Evolutionary conservation across 2,113 vertebrate genomes (phyloP), one percentile per base, ranked within the genome.

Genomic region (Pardalotus punctatus): DNA sequence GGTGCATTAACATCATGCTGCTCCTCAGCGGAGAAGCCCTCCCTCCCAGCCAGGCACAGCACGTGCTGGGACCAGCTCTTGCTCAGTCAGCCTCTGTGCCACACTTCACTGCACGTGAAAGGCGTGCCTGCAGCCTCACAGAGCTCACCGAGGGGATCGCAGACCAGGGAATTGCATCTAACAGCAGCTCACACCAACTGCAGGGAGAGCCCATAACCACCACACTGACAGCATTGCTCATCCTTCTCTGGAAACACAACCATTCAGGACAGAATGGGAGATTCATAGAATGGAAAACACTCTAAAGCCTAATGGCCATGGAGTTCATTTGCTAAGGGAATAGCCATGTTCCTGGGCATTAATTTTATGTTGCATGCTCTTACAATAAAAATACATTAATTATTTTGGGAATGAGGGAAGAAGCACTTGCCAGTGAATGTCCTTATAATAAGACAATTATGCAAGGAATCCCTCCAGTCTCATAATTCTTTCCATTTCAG

Each of bases 111-210:
- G 1, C 33, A 38, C 1, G 1, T 15, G 38, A 70, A 82, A 83
- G 22, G 12, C 2, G 1, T 53, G n/a, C 50, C 60, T 54, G 54
- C 70, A 89, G 38, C 27, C 38, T 14, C 81, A 33, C 35, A 16
- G 11, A 22, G 33, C 0, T 23, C 27, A 66, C 60, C 2, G 0
- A 51, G 27, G 36, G 33, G 18, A 45, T 48, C 42, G 23, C 21
- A 58, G 45, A 35, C 9, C 42, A 45, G 74, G 54, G 50, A 61
- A 58, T 3, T 38, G 15, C 45, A 70, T 29, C 83, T 21, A 66
- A 23, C 61, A 60, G 93, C 66, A 90, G 38, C 36, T 71, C 53
- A 33, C 40, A 8, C 10, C 1, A 0, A 2, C 29, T 54, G 72
- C 47, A 54, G 51, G 33, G 33, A 71, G 6, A 62, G 35, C 16